Base-by-base conservation (phyloP, 2,797 vertebrate species). In the Xenopus petersii region DNA sequence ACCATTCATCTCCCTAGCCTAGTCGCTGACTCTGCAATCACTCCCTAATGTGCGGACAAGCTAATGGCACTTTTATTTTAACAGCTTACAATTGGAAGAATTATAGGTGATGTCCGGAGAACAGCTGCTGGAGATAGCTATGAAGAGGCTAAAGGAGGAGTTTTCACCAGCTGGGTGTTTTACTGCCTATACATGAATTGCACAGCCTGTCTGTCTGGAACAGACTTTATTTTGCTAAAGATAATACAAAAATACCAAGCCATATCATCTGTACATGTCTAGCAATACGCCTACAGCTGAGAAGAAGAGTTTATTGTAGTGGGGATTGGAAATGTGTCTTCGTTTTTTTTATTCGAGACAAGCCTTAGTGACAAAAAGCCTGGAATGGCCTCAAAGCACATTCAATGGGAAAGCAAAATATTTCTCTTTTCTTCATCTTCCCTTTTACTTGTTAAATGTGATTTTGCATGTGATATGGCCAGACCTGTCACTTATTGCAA, bases 11-110 rank as follows among this genome's bases (percentile, higher is more conserved):
- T 79, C 70, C 62, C 61, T 10, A 59, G 76, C 71, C 76, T 66
- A 74, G 71, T 74, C 71, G 76, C 76, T 79, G 76, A 79, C 76
- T 74, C 61, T 24, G 76, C 76, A 79, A 79, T 79, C 15, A 61
- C 67, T 79, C 76, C 76, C 71, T 64, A 71, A 79, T 79, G 76
- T 70, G 55, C 61, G 55, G 67, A 79, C 76, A 79, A 26, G 76
- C 76, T 79, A 79, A 79, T 79, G 76, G 71, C 71, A 65, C 71
- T 68, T 71, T 77, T 68, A 64, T 64, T 74, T 79, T 74, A 70
- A 74, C 76, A 74, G 76, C 65, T 74, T 70, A 63, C 66, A 73
- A 64, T 66, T 60, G 76, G 54, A 79, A 79, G 75, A 78, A 73
- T 73, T 78, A 78, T 78, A 69, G 75, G 66, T 55, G 61, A 54